phyloP scores from a whole-genome alignment of 2,888 invertebrate species.

The Drosophila kuntzei region DNA sequence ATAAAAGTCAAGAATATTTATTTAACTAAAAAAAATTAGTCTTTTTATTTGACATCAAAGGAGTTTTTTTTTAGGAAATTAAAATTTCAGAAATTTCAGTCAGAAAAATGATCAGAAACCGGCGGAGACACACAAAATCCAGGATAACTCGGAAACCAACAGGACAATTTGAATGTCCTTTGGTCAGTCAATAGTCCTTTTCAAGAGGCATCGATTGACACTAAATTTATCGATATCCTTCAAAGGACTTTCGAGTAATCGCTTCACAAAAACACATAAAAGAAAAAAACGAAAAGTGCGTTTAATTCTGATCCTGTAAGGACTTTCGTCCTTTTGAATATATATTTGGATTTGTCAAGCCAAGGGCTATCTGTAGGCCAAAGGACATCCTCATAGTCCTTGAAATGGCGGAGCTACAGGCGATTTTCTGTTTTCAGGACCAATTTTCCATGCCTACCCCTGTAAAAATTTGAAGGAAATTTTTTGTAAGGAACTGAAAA shows the following conservation, averaged over 20 bases:
- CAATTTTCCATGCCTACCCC: conserved; percentile 1
- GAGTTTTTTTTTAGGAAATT: too few relatives aligned
- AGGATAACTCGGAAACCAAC: too few relatives aligned
- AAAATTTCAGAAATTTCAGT: too few relatives aligned
- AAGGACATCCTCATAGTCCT: conserved; percentile 3
- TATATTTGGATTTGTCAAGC: neutral
- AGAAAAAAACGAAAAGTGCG: too few relatives aligned
- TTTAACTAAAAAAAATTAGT: too few relatives aligned
- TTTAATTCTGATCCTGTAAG: neutral
- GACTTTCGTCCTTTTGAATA: conserved; percentile 4
- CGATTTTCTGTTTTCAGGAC: neutral
- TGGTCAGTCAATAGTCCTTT: neutral
- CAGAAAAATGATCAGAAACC: too few relatives aligned
- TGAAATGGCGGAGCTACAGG: neutral
- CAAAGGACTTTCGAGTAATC: neutral
- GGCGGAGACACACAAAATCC: too few relatives aligned
- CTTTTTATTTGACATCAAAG: too few relatives aligned
- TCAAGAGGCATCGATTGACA: too few relatives aligned
- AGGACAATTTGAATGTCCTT: too few relatives aligned
- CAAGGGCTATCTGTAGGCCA: neutral
- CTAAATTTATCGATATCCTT: neutral
- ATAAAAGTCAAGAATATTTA: too few relatives aligned
- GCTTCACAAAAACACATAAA: neutral
- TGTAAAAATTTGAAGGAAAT: neutral
- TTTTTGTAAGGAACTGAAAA: neutral